Evolutionary conservation across 2,797 vertebrate species (phyloP).

Genomic region (Lepus townsendii): DNA sequence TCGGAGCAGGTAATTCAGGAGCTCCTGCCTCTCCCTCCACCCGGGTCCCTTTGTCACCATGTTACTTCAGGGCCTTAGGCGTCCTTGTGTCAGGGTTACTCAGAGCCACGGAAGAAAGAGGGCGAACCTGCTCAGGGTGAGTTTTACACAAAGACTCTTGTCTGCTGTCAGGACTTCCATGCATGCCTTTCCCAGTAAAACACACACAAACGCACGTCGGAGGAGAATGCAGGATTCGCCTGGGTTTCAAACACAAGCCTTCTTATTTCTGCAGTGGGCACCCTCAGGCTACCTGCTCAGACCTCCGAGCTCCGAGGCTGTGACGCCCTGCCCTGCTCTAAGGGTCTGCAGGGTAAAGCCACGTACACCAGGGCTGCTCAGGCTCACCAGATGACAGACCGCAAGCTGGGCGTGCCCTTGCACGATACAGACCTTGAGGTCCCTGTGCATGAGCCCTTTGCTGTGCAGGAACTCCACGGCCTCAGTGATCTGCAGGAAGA

Average conservation of each 20-base stretch:
- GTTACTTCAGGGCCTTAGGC: not conserved
- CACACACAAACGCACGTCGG: not conserved
- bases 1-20: not conserved
- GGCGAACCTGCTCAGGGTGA: not conserved
- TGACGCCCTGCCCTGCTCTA: not conserved
- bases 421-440: conserved; percentile 95
- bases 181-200: not conserved
- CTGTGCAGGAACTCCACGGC: conserved; percentile 97
- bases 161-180: not conserved
- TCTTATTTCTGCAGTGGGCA: not conserved
- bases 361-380: not conserved
- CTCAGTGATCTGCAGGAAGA: conserved; percentile 98
- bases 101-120: not conserved
- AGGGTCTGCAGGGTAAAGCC: not conserved
- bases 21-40: not conserved
- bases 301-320: not conserved
- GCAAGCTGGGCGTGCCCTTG: not conserved
- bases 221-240: not conserved
- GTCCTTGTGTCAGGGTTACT: not conserved
- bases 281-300: not conserved
- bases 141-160: not conserved
- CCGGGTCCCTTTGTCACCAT: not conserved
- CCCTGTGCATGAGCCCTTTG: conserved; percentile 99
- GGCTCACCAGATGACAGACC: fast-evolving
- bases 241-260: not conserved